These are phyloP conservation scores for Watersipora subatra DNA, from an alignment of 1,140 invertebrate species.

Conservation along the genomic window DNA sequence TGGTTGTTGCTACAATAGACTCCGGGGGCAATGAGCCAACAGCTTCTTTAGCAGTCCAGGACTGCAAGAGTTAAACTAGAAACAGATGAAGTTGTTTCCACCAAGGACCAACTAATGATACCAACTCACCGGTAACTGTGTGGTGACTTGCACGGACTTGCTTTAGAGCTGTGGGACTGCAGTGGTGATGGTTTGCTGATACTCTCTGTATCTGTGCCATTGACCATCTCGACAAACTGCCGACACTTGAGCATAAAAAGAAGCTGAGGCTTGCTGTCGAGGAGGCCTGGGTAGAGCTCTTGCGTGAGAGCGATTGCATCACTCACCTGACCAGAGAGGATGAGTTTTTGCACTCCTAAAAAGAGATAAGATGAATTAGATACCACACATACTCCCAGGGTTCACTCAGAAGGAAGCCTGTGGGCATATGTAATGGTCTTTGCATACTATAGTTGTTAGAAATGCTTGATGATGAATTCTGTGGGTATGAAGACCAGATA, in stretches of 20 bases:
- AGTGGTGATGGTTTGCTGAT: not conserved
- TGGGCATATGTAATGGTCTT: too few relatives aligned
- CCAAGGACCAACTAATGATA: too few relatives aligned
- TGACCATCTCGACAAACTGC: conserved; percentile 80
- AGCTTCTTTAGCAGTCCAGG: too few relatives aligned
- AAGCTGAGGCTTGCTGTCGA: conserved; percentile 76
- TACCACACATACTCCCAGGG: not conserved
- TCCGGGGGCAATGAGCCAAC: too few relatives aligned
- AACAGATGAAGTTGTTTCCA: too few relatives aligned
- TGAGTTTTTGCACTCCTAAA: conserved; percentile 79
- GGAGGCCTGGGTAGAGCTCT: conserved; percentile 72
- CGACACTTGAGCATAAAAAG: conserved; percentile 88
- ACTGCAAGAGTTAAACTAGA: too few relatives aligned
- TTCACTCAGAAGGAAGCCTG: too few relatives aligned
- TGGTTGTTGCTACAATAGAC: too few relatives aligned
- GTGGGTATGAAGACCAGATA: too few relatives aligned
- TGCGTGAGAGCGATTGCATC: conserved; percentile 83
- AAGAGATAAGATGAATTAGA: conserved; percentile 7
- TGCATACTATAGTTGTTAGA: too few relatives aligned
- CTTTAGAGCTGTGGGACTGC: not conserved
- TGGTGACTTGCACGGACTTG: not conserved
- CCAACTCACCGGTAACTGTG: conserved; percentile 6
- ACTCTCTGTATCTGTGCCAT: conserved; percentile 40
- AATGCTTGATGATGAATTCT: too few relatives aligned
- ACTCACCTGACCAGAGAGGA: conserved; percentile 77